Base-by-base conservation (phyloP, 2,113 vertebrate genomes). In the Asarcornis scutulata region DNA sequence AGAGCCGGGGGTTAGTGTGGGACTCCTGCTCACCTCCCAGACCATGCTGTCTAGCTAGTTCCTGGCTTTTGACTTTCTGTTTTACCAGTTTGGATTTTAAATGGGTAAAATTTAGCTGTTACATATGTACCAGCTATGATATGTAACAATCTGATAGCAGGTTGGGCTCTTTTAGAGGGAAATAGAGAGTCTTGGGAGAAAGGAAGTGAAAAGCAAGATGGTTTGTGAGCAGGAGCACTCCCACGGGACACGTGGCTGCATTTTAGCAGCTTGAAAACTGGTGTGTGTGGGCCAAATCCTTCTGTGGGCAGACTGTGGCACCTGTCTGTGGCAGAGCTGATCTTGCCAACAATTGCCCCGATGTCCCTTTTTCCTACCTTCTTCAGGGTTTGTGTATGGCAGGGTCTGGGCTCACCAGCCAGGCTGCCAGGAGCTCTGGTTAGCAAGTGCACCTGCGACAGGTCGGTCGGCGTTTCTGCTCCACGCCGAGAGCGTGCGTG, bases 401-500 rank as follows among this genome's bases (percentile, higher is more conserved):
- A 0, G 27, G 58, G 71, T 7, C 31, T 42, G 63, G 75, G 72
- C 46, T 63, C 40, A 77, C 59, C 4, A n/a, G 76, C 44, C 72
- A 20, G 63, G 32, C 18, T 36, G 71, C 44, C 48, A 4, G 56
- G 22, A 26, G 3, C 81, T 48, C 88, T 2, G 46, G 21, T 9
- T 26, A 31, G 36, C 89, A 59, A 55, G 79, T 59, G n/a, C 1
- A 4, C 68, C 71, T 21, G 71, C 55, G 34, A 83, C 96, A 83
- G 93, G 95, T 95, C 7, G 21, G 55, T 20, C 91, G 48, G 74
- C 86, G 94, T 95, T 96, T 93, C 92, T 97, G 58, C 17, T 53
- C 1, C 1, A 4, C 12, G 36, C 69, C 11, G 62, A 32, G 10
- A 67, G 68, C 1, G 0, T 17, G 58, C 22, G 17, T 46, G 67